phyloP scores from a whole-genome alignment of 2,113 vertebrate species.

The Neopipo cinnamomea region DNA sequence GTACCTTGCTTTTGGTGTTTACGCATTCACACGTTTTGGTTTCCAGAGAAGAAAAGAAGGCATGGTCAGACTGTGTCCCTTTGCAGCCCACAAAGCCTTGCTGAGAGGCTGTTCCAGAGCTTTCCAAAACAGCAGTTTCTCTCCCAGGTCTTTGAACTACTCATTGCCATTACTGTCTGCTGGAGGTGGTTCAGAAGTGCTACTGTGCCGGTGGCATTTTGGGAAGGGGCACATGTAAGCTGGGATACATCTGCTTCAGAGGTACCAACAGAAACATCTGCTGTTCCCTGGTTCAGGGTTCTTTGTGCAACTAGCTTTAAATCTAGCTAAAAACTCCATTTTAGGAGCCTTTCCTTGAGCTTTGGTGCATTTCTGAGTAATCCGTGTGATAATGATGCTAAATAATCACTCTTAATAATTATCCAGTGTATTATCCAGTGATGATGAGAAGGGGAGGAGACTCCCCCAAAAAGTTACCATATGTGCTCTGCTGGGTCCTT shows the following conservation, averaged over 20 bases:
- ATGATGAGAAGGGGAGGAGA: not conserved
- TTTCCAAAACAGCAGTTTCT: not conserved
- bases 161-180: not conserved
- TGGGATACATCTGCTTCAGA: not conserved
- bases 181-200: not conserved
- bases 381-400: not conserved
- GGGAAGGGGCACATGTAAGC: accelerated
- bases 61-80: not conserved
- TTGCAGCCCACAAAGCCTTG: too few species aligned
- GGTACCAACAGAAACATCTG: not conserved
- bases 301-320: not conserved
- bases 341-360: not conserved
- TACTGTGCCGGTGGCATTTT: not conserved
- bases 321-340: not conserved
- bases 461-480: not conserved
- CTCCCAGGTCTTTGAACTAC: not conserved
- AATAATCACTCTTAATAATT: not conserved
- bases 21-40: not conserved
- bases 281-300: not conserved
- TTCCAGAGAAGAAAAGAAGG: not conserved
- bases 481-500: not conserved
- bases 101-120: not conserved
- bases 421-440: not conserved
- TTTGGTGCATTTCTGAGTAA: not conserved
- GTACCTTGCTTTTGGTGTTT: not conserved